Evolutionary conservation across 2,888 invertebrate genomes (phyloP).

Genomic region (Reticulitermes lucifugus): DNA sequence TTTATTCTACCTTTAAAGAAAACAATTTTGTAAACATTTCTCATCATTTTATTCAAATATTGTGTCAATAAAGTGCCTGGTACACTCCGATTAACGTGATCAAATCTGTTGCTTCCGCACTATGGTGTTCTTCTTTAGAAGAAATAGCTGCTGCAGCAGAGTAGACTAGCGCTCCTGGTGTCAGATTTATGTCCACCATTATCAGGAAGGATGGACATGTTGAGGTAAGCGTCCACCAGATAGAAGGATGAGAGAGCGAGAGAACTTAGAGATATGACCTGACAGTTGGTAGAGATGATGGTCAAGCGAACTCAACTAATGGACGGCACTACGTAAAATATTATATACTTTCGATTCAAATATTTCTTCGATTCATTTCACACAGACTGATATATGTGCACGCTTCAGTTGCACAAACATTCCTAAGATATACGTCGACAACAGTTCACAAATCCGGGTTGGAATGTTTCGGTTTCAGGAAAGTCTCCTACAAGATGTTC

Average conservation of each 20-base stretch:
- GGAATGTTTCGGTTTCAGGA: no score
- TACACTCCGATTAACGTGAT: no score
- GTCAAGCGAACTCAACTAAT: slow-evolving; percentile 21
- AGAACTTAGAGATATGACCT: slow-evolving; percentile 18
- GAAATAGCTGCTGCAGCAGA: slow-evolving; percentile 9
- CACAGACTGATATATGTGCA: neutral
- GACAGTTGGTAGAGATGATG: slow-evolving; percentile 33
- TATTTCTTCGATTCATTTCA: slow-evolving; percentile 38
- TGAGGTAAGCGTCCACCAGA: slow-evolving; percentile 42
- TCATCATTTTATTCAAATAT: no score
- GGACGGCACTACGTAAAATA: slow-evolving; percentile 35
- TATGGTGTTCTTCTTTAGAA: slow-evolving; percentile 32
- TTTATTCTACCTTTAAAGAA: no score
- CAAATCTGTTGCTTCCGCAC: neutral
- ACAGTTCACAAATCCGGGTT: neutral
- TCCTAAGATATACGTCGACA: slow-evolving; percentile 12
- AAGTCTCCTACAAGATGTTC: no score
- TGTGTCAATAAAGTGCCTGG: no score
- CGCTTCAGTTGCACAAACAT: neutral
- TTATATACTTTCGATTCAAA: slow-evolving; percentile 36
- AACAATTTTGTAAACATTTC: no score
- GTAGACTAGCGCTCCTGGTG: slow-evolving; percentile 35
- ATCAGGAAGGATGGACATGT: slow-evolving; percentile 52
- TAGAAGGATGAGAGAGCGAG: slow-evolving; percentile 19
- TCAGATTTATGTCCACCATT: slow-evolving; percentile 52